Conservation (phyloP, 2,888 invertebrate species). For the Nomada ruficornis region DNA sequence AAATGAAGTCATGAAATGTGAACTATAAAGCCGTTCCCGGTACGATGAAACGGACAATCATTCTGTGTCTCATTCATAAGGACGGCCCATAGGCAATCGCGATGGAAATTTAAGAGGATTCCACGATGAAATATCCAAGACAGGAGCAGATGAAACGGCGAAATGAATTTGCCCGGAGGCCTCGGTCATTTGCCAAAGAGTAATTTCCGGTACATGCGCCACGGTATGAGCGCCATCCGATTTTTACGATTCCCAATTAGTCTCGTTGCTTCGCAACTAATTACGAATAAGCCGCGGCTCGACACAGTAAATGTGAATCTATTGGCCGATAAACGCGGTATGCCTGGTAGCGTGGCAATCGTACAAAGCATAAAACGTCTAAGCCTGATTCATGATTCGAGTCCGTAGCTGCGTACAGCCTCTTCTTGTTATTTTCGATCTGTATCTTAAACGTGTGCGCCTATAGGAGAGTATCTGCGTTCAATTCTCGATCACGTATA, state of each 20-base stretch:
- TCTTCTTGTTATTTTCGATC: conserved; percentile 26
- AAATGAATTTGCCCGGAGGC: conserved; percentile 31
- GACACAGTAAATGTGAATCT: conserved; percentile 46
- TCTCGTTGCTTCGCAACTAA: conserved; percentile 50
- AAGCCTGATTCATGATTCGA: conserved; percentile 43
- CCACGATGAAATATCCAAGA: not conserved
- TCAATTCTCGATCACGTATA: conserved; percentile 8
- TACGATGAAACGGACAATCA: too few species aligned
- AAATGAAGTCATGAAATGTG: too few species aligned
- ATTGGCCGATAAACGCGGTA: conserved; percentile 46
- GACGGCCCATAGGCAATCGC: not conserved
- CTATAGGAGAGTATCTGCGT: not conserved
- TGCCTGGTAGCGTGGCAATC: conserved; percentile 31
- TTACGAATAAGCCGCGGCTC: conserved; percentile 42
- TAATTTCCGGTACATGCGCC: conserved; percentile 54
- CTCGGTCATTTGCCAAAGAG: conserved; percentile 32
- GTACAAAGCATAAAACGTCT: conserved; percentile 37
- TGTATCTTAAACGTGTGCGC: conserved; percentile 7
- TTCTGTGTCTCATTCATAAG: not conserved
- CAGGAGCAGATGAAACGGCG: conserved; percentile 23
- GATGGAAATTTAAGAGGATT: conserved; percentile 18
- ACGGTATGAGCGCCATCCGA: conserved; percentile 7
- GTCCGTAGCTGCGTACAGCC: not conserved
- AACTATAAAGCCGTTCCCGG: too few species aligned
- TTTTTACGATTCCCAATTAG: conserved; percentile 58